Evolutionary conservation across 2,113 vertebrate genomes (phyloP), one percentile per base, ranked within the genome.

Genomic region (Oncorhynchus mykiss): DNA sequence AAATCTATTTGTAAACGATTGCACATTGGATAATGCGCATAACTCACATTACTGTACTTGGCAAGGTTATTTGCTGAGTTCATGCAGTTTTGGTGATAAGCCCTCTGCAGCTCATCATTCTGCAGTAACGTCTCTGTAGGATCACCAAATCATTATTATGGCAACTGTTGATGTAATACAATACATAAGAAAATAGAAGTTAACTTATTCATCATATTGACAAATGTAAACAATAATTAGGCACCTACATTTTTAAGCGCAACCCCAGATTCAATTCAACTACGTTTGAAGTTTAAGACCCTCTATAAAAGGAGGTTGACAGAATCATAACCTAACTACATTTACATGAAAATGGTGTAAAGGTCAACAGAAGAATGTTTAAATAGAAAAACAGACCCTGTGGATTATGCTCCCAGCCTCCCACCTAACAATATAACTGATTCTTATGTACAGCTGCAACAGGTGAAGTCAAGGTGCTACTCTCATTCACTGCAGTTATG

Each of bases 151-250:
- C 76, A 72, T 79, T 76, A 60, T 22, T 74, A 76, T 81, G 62
- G 39, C 76, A 71, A 73, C 51, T 69, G 24, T 25, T 80, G 74
- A 75, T 78, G 80, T 81, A 59, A 60, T 11, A 16, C 51, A 81
- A 81, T 71, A 76, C 27, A 78, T 2, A 69, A 68, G 70, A 76
- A 71, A 27, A 57, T 67, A 3, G 48, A 73, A 68, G 67, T 48
- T 70, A 14, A 54, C 11, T 22, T 48, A 74, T 74, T 57, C 29
- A 73, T 57, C 3, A 5, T 71, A 77, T 2, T 45, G 66, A 76
- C 67, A 78, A 73, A 85, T 77, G 78, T 86, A 87, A 89, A 87
- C 86, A 85, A 88, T 77, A 82, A 84, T 68, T 86, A 88, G 86
- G 86, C 87, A 88, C 80, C 82, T 75, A 85, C 59, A 31, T 74